Base-by-base conservation (phyloP, 2,797 vertebrate genomes). In the Myotis vivesi region DNA sequence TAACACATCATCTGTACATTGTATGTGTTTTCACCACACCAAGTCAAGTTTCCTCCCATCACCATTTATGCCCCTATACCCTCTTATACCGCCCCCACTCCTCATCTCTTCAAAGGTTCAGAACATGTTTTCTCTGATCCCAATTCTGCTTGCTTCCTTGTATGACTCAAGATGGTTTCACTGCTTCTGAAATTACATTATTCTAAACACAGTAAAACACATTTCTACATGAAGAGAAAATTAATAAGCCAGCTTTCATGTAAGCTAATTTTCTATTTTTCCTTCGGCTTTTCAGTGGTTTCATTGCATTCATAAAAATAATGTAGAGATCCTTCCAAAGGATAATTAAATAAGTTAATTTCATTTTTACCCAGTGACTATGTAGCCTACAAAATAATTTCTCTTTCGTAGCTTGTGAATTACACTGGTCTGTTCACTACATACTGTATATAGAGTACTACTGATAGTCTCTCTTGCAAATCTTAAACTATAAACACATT, bases 281-380 rank as follows among this genome's bases (percentile, higher is more conserved):
- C 80, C 87, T 94, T 92, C 0, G 16, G 59, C 55, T 92, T 96
- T 94, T 95, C 89, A 83, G 49, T 87, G 62, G 92, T 95, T 94
- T 92, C 81, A 85, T 57, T 95, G 76, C 62, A 62, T 82, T 94
- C 87, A 94, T 94, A 93, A 95, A 97, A 96, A 95, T 97, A 95
- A 94, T 51, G 16, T 85, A 93, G 77, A 88, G 46, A 94, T 41
- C 19, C 23, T 69, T 86, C 73, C 28, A 76, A 95, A 95, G 38
- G 28, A 79, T 77, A 96, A 96, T 96, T 94, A 95, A 94, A 95
- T 97, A 95, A 91, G 89, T 95, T 95, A 80, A 53, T 73, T 86
- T 84, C 71, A 55, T 79, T 96, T 96, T 96, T 95, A 71, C 68
- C 38, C 51, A 38, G 22, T 90, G 84, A 87, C 71, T 91, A 33